These are phyloP conservation scores for Drosophila murphyi DNA, from an alignment of 1,140 invertebrate genomes.

Conservation along the genomic window DNA sequence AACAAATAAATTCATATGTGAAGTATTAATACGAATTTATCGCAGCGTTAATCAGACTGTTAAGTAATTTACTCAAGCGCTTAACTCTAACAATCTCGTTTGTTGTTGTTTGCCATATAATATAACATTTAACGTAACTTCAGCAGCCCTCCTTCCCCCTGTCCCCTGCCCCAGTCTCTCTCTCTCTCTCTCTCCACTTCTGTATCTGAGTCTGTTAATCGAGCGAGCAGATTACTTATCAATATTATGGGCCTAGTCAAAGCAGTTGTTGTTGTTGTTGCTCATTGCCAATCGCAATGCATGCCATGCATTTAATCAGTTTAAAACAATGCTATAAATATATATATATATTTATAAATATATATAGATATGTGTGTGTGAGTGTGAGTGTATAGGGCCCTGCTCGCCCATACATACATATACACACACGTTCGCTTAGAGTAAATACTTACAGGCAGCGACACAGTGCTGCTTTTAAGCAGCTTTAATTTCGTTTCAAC, in stretches of 20 bases:
- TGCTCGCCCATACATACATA: background rate
- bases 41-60: constrained; percentile 37
- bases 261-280: constrained; percentile 25
- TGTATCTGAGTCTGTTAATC: constrained; percentile 46
- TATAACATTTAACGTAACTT: constrained; percentile 1
- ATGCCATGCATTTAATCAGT: constrained; percentile 66
- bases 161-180: too few species aligned
- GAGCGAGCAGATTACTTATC: constrained; percentile 67
- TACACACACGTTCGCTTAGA: constrained; percentile 4
- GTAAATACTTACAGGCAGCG: constrained; percentile 20
- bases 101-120: constrained; percentile 24
- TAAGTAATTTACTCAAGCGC: constrained; percentile 44
- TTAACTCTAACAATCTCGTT: constrained; percentile 22
- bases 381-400: constrained; percentile 3
- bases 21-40: constrained; percentile 64
- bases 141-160: background rate
- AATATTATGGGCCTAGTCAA: constrained; percentile 53
- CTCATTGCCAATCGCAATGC: constrained; percentile 50
- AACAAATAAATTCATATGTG: constrained; percentile 7
- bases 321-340: constrained; percentile 50
- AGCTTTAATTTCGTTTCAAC: constrained; percentile 67
- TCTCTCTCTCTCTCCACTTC: too few species aligned
- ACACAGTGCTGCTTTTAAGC: constrained; percentile 50
- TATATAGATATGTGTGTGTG: background rate
- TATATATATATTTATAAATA: constrained; percentile 18